Conservation (phyloP, 2,797 vertebrate genomes). For the Cirrhinus molitorella region DNA sequence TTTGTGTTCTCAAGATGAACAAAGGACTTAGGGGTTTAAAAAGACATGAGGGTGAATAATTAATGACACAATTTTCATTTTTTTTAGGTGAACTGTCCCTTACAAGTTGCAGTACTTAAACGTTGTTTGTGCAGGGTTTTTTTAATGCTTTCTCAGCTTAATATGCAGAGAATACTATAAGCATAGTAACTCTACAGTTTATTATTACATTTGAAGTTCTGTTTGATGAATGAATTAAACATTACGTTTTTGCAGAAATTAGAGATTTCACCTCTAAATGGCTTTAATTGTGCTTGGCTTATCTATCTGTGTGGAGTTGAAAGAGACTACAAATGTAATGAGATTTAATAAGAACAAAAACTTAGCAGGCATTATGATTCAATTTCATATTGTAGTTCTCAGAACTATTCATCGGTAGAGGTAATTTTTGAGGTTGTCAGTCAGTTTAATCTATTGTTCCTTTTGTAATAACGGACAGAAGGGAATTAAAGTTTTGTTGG, state of each 20-base stretch:
- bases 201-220: neutral
- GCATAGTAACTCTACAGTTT: neutral
- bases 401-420: neutral
- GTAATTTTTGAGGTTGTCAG: constrained; percentile 12
- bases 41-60: too few relatives aligned
- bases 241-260: neutral
- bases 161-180: neutral
- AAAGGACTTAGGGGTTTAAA: too few relatives aligned
- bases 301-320: neutral
- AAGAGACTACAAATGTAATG: neutral
- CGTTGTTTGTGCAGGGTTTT: neutral
- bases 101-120: neutral
- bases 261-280: neutral
- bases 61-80: too few relatives aligned
- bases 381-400: constrained; percentile 10
- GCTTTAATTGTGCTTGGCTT: constrained; percentile 4
- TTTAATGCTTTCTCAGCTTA: neutral
- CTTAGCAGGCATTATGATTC: constrained; percentile 10
- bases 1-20: too few relatives aligned
- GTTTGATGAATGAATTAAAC: neutral
- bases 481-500: constrained; percentile 27
- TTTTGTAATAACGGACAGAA: neutral
- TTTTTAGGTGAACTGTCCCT: too few relatives aligned
- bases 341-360: constrained; percentile 31
- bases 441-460: constrained; percentile 14